Percentiles rank a stretch among this genome's conserved stretches.
Evolutionary conservation across 2,113 vertebrate genomes (phyloP).

Genomic region (Tor tambroides): DNA sequence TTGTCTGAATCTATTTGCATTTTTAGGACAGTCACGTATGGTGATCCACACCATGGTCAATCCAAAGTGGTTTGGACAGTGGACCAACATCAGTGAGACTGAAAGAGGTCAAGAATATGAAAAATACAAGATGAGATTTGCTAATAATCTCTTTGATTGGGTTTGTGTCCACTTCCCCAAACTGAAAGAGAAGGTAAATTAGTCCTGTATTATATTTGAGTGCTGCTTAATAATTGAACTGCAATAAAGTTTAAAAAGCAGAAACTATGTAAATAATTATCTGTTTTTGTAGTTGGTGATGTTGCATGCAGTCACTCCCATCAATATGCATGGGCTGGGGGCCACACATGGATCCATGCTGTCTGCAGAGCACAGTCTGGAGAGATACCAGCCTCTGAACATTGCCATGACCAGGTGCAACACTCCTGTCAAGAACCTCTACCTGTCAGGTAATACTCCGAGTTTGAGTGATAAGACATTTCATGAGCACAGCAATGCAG

Average conservation of each 20-base stretch:
- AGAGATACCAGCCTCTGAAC: conserved; percentile 3
- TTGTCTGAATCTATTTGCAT: not conserved
- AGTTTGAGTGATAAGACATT: too few relatives aligned
- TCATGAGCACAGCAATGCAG: too few relatives aligned
- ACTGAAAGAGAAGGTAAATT: not conserved
- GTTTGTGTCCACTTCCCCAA: not conserved
- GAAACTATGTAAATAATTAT: too few relatives aligned
- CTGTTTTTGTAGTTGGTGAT: not conserved
- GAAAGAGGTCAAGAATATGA: conserved; percentile 4
- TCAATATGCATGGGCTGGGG: not conserved
- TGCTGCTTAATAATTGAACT: too few relatives aligned
- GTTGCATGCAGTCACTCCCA: conserved; percentile 21
- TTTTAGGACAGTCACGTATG: not conserved
- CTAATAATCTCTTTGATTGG: conserved; percentile 40
- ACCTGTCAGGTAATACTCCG: not conserved
- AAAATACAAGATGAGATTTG: conserved; percentile 25
- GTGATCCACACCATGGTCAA: conserved; percentile 13
- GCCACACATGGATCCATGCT: not conserved
- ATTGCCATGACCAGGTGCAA: conserved; percentile 7
- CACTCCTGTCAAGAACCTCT: conserved; percentile 22
- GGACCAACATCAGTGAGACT: not conserved
- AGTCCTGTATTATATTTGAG: too few relatives aligned
- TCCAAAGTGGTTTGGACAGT: conserved; percentile 30
- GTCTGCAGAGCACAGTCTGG: conserved; percentile 36
- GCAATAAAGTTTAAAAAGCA: too few relatives aligned